Evolutionary conservation across 2,113 vertebrate species (phyloP), one percentile per base, ranked within the genome.

Genomic region (Mastomys coucha): DNA sequence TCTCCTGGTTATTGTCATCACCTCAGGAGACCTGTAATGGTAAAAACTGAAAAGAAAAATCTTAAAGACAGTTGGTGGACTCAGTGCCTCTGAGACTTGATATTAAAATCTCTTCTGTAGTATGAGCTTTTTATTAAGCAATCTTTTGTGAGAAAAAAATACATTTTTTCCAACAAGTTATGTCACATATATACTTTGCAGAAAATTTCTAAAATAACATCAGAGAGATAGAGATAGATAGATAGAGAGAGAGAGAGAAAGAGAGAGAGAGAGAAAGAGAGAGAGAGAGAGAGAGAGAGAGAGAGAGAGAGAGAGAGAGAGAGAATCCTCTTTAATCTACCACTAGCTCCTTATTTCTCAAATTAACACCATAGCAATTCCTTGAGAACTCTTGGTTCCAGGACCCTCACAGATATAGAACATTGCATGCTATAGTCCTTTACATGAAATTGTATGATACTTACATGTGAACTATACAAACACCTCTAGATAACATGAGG

Each of bases 21-120:
- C 42, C 45, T 51, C 63, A 94, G 26, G 16, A 60, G 63, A 39
- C 2, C 13, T 31, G 16, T 33, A 22, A 65, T n/a, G 69, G 17
- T 53, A 70, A 93, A 93, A 91, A 91, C 20, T 81, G 70, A 67
- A 93, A 87, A 86, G 39, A 42, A 31, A 86, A 24, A 70, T n/a
- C 19, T 13, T 84, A 36, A 96, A 80, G 72, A 51, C 45, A 81
- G 26, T 31, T 73, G 1, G 14, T 17, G 0, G 76, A n/a, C 2
- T 92, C 78, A 67, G 19, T 80, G 11, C 19, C 26, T 90, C 77
- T 87, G 73, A 22, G 1, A 13, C n/a, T 63, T 63, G 81, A 87
- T 33, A 51, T 36, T 42, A 63, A 89, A 90, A 96, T 72, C 19
- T 39, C 2, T 19, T 72, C 20, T 20, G 58, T 13, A 78, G 7